Evolutionary conservation across 1,140 invertebrate genomes (phyloP).

Genomic region (Plodia interpunctella): DNA sequence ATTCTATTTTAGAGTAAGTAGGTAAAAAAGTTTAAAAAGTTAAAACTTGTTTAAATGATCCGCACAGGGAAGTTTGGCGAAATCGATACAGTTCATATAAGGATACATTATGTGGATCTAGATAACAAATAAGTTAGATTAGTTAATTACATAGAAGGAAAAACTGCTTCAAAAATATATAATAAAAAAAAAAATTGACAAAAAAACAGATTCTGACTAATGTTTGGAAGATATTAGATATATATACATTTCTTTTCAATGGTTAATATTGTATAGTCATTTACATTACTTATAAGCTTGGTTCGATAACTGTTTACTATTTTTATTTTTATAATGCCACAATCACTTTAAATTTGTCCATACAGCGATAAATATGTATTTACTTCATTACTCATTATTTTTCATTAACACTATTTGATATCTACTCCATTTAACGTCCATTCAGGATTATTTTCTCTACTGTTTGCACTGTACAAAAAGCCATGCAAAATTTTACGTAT

Average conservation of each 20-base stretch:
- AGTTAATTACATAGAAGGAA: no score
- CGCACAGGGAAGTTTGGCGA: no score
- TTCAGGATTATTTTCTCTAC: not conserved
- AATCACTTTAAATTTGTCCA: slow-evolving; percentile 8
- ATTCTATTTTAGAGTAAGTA: not conserved
- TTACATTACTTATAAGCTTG: slow-evolving; percentile 17
- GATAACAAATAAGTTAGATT: no score
- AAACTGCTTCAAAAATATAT: no score
- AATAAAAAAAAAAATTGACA: no score
- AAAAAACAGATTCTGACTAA: no score
- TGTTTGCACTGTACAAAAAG: not conserved
- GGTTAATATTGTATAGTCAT: not conserved
- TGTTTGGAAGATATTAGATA: not conserved
- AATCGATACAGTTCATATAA: no score
- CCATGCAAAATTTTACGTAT: not conserved
- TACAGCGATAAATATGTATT: not conserved
- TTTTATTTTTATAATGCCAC: slow-evolving; percentile 14
- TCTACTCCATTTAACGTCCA: not conserved
- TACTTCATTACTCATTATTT: not conserved
- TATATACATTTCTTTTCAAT: not conserved
- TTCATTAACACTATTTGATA: not conserved
- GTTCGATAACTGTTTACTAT: slow-evolving; percentile 14
- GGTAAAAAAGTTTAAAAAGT: no score
- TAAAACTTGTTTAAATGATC: no score
- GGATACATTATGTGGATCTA: no score